A percentile compares a stretch with the other conserved stretches of the same genome.
Conservation (phyloP, 2,888 invertebrate genomes). For the Teleiodes luculella region DNA sequence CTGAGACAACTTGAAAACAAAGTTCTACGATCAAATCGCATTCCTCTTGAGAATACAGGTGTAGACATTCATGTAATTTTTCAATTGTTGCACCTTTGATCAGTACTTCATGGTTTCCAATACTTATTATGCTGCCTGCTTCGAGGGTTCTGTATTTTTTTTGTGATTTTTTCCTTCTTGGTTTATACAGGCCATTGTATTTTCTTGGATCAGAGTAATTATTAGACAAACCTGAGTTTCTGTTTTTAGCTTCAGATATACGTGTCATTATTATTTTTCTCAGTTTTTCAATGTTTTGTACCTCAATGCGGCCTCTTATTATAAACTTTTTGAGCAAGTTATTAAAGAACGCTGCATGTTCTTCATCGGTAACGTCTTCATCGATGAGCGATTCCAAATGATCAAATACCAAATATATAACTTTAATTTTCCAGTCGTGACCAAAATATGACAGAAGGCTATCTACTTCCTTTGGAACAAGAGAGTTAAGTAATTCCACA, state of each 20-base stretch:
- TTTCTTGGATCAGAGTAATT: conserved; percentile 9
- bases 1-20: conserved; percentile 17
- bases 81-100: conserved; percentile 19
- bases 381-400: neutral
- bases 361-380: neutral
- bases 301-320: conserved; percentile 15
- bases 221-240: neutral
- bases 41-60: conserved; percentile 10
- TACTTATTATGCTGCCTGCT: conserved; percentile 15
- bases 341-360: neutral
- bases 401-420: neutral
- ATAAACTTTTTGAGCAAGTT: conserved; percentile 8
- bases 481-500: conserved; percentile 17
- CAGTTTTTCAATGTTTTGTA: neutral
- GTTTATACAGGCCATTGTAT: conserved; percentile 17
- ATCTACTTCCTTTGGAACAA: conserved; percentile 8
- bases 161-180: neutral
- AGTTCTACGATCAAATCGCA: conserved; percentile 18
- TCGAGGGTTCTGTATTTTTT: conserved; percentile 10
- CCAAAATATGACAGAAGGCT: neutral
- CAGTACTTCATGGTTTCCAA: conserved; percentile 18
- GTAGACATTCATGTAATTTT: conserved; percentile 16
- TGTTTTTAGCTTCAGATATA: neutral
- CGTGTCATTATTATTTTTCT: neutral
- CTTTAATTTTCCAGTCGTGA: neutral